A percentile compares a stretch with the other conserved stretches of the same genome.
Evolutionary conservation across 2,888 invertebrate species (phyloP).

Genomic region (Lottia scabra): DNA sequence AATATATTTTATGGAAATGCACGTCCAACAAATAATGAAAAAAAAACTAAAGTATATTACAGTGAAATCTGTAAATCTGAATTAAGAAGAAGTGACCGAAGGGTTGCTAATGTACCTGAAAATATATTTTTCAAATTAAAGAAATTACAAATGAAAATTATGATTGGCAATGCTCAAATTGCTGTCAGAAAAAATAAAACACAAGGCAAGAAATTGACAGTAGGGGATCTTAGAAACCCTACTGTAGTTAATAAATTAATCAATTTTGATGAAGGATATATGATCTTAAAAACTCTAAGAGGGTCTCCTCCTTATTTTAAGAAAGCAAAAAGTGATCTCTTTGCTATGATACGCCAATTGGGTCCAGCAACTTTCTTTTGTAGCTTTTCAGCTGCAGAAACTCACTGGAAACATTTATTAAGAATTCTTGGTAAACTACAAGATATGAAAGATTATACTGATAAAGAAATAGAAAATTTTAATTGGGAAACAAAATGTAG

Average conservation of each 20-base stretch:
- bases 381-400: conserved; percentile 35
- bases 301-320: conserved; percentile 11
- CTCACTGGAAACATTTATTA: conserved; percentile 19
- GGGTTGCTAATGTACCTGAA: background rate
- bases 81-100: background rate
- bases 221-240: background rate
- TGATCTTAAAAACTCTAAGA: conserved; percentile 23
- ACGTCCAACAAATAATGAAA: background rate
- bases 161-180: background rate
- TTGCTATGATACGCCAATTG: conserved; percentile 39
- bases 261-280: conserved; percentile 17
- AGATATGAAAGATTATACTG: conserved; percentile 23
- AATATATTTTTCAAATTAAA: background rate
- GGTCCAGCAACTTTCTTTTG: conserved; percentile 34
- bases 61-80: background rate
- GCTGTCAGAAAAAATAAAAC: background rate
- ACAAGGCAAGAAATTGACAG: background rate
- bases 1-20: conserved; percentile 4
- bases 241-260: background rate
- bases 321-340: conserved; percentile 22
- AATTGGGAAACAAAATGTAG: conserved; percentile 35
- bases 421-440: conserved; percentile 14
- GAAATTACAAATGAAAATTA: background rate
- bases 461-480: conserved; percentile 18
- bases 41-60: background rate